Evolutionary conservation across 2,888 invertebrate species (phyloP), one percentile per base, ranked within the genome.

Genomic region (Eudasyphora cyanicolor): DNA sequence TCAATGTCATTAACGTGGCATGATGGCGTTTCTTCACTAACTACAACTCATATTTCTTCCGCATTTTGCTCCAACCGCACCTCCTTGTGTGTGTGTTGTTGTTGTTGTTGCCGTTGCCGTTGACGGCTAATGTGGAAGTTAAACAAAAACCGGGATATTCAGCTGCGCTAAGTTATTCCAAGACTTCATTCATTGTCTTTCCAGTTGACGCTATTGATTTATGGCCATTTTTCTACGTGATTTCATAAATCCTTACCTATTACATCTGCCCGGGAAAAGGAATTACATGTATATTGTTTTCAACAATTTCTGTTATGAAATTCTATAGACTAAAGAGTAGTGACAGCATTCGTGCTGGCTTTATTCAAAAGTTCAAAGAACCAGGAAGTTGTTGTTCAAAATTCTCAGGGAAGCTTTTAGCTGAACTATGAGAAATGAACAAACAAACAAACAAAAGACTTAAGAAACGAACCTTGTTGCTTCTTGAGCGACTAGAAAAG

Each of bases 1-100:
- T 81, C 84, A 84, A 84, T 84, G 84, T 84, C 84, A 84, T 84
- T 84, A 84, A 84, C 84, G 81, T 84, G 78, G 80, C 80, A 84
- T 78, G 81, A 32, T 84, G 78, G 70, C 64, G 71, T 64, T 64
- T 80, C 71, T 62, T 67, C 57, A 64, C 60, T 62, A 67, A 54
- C 35, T 78, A 49, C 2, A 71, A 71, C 42, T 64, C 64, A 62
- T 51, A 81, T 17, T 60, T 81, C 84, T 84, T 84, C 84, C 84
- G 84, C 84, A 81, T 84, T 81, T 60, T 21, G 42, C 14, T 45
- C 62, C 14, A 51, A 67, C 78, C 64, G 81, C 81, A 84, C 84
- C 84, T 81, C 38, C 54, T n/a, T n/a, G n/a, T n/a, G n/a, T n/a
- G n/a, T n/a, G n/a, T n/a, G n/a, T 64, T 75, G 27, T 45, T 57